phyloP scores from a whole-genome alignment of 2,113 vertebrate species.

The Melospiza melodia region DNA sequence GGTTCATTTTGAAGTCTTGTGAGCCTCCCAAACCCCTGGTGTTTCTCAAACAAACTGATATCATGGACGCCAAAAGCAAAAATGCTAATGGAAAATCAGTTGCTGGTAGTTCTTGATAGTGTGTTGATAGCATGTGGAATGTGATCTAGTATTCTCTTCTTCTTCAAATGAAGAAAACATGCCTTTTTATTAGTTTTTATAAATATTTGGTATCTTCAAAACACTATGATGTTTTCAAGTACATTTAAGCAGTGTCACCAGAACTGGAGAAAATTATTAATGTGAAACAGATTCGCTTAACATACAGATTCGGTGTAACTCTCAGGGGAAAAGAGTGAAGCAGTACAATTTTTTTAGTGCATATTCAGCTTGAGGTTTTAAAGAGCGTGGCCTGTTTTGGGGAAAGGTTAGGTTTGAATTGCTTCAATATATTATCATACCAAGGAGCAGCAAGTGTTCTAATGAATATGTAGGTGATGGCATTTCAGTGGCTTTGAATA shows the following conservation, averaged over 20 bases:
- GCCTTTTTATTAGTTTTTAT: background rate
- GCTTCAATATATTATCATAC: slow-evolving; percentile 27
- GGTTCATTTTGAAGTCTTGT: background rate
- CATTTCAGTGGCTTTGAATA: slow-evolving; percentile 29
- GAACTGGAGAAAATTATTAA: background rate
- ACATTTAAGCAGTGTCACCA: background rate
- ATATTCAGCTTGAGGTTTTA: slow-evolving; percentile 13
- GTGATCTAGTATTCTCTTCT: background rate
- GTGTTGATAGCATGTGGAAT: background rate
- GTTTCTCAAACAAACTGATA: background rate
- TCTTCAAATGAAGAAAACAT: background rate
- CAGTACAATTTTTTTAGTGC: background rate
- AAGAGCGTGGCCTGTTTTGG: slow-evolving; percentile 18
- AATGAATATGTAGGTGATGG: slow-evolving; percentile 45
- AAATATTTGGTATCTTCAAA: background rate
- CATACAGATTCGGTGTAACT: background rate
- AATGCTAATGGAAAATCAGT: background rate
- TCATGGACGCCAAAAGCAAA: background rate
- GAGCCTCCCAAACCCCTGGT: background rate
- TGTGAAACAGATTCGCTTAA: background rate
- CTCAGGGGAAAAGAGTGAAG: background rate
- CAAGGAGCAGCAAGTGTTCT: slow-evolving; percentile 2
- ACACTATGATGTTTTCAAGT: background rate
- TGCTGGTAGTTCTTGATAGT: background rate
- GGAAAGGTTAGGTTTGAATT: slow-evolving; percentile 37